Conservation (phyloP, 2,113 vertebrate genomes). For the Pipra filicauda region DNA sequence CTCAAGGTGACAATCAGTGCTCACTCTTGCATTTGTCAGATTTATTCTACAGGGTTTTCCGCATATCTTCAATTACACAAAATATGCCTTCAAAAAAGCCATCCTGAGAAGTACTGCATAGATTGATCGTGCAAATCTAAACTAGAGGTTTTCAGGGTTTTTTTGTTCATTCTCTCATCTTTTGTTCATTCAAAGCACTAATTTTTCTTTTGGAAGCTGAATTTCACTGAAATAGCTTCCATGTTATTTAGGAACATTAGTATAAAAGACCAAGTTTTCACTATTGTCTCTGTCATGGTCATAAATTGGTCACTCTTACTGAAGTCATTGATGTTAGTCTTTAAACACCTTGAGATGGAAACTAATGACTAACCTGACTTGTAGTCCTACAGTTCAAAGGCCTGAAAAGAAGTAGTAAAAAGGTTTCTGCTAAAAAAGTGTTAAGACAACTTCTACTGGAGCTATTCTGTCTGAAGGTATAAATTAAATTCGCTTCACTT, state of each 20-base stretch:
- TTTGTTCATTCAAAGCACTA: neutral
- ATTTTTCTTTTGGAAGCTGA: neutral
- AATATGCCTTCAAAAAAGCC: neutral
- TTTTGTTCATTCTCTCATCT: neutral
- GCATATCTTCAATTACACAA: neutral
- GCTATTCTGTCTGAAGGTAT: neutral
- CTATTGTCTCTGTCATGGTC: neutral
- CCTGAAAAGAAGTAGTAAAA: neutral
- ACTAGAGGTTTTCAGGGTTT: neutral
- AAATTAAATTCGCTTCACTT: neutral
- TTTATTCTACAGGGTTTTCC: neutral
- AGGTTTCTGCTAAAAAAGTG: neutral
- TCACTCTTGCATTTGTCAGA: neutral
- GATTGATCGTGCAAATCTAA: neutral
- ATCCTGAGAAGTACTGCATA: neutral
- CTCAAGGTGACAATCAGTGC: neutral
- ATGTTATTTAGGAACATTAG: neutral
- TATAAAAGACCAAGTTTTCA: neutral
- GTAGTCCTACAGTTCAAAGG: neutral
- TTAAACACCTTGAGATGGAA: neutral
- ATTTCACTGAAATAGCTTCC: neutral
- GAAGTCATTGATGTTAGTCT: neutral
- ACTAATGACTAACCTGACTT: neutral
- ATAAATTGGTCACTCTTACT: neutral
- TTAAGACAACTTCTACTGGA: neutral